A percentile compares a stretch with the other conserved stretches of the same genome.
phyloP scores from a whole-genome alignment of 2,888 invertebrate genomes.

The Boloria euphrosyne region DNA sequence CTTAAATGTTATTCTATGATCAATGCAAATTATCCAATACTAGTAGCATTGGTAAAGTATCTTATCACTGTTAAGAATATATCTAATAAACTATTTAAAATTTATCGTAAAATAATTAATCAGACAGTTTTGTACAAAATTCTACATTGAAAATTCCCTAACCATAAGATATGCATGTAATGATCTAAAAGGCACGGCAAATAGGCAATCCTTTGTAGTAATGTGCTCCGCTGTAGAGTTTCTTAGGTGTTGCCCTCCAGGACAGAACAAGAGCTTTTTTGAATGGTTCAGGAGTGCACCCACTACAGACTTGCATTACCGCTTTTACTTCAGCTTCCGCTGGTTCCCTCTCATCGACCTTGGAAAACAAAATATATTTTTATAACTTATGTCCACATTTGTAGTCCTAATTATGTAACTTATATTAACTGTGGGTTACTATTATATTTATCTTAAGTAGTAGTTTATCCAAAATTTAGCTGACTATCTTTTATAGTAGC shows the following conservation, averaged over 20 bases:
- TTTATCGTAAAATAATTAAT: neutral
- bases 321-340: slow-evolving; percentile 92
- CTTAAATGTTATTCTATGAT: neutral
- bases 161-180: neutral
- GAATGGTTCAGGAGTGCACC: slow-evolving; percentile 90
- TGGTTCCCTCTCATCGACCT: slow-evolving; percentile 88
- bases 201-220: slow-evolving; percentile 85
- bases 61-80: too few relatives aligned
- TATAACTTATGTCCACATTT: neutral
- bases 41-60: too few relatives aligned
- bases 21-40: too few relatives aligned
- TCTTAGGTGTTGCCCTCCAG: slow-evolving; percentile 88
- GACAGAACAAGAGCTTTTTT: slow-evolving; percentile 89
- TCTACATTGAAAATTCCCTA: slow-evolving; percentile 3
- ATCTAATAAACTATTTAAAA: too few relatives aligned
- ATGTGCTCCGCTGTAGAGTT: slow-evolving; percentile 87
- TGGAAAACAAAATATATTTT: neutral
- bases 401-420: slow-evolving; percentile 45
- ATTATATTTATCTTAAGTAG: neutral
- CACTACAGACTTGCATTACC: slow-evolving; percentile 89
- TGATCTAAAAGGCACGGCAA: slow-evolving; percentile 83
- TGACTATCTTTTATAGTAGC: too few relatives aligned
- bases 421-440: neutral
- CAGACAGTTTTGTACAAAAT: slow-evolving; percentile 8
- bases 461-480: neutral